Base-by-base conservation (phyloP, 2,797 vertebrate species). In the Pangasius mekongensis region DNA sequence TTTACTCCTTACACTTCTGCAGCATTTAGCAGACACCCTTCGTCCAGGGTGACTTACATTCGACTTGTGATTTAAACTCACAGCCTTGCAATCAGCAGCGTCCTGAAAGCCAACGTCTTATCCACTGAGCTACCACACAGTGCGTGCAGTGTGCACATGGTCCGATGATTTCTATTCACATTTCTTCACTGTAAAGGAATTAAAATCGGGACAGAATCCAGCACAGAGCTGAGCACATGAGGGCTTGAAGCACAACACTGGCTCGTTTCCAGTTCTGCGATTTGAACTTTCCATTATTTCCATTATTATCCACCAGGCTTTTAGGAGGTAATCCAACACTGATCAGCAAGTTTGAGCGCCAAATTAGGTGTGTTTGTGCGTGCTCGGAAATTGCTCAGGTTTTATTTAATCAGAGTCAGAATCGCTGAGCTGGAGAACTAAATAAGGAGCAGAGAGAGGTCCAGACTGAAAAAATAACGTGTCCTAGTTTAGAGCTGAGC, bases 381-480 rank as follows among this genome's bases (percentile, higher is more conserved):
- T 18, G 22, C 11, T 39, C 20, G 24, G 36, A 22, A 73, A 73
- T 39, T 0, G 24, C 4, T 10, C n/a, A 10, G 76, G 49, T 54
- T 78, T 78, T 33, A 78, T 78, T 78, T 54, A 78, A 54, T 52
- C 49, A 78, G 14, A 78, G 14, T 30, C 47, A 54, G 49, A 78
- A 30, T 30, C 14, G 49, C 76, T 78, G 76, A 58, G 77, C 77
- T 36, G 52, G 52, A 58, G 3, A 58, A 24, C 52, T 39, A 80
- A 58, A 80, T 80, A 80, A 58, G 33, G 77, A 80, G 30, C 52
- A 80, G 18, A 78, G 67, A 76, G 36, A 52, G 11, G 11, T 14
- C 10, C 10, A 49, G 73, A 76, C 20, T 27, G 27, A 52, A 14
- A 49, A 7, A 30, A 56, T 36, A 22, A 58, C 3, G 18, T 22